Base-by-base conservation (phyloP, 2,888 invertebrate species). In the Tanytarsus gracilentus region DNA sequence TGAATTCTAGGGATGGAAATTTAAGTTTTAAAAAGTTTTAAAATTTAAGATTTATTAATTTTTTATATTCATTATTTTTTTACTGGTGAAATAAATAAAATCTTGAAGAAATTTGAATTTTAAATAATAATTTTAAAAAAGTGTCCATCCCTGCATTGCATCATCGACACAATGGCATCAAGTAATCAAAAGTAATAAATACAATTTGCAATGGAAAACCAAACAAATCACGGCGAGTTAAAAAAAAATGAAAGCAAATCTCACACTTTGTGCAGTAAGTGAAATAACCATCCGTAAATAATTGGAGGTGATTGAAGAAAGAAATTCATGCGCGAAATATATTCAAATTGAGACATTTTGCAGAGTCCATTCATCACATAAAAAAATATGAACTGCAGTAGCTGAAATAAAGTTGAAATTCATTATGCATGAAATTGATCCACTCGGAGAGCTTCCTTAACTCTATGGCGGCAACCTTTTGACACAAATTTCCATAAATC, bases 401-500 rank as follows among this genome's bases (percentile, higher is more conserved):
- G 16, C 14, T 14, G 33, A 33, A 33, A 33, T n/a, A 33, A 3
- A 33, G n/a, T n/a, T 36, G 36, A 36, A 36, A 36, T 36, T 14
- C 23, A 16, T 18, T 18, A 16, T 44, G 16, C 44, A 18, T 18
- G 44, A 44, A 36, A 36, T 36, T 36, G 36, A 36, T 36, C 14
- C 2, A 14, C 36, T 36, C 4, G 14, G 4, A 14, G 1, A 9
- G 11, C 44, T 40, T 40, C 40, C 40, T 40, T 40, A 14, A n/a
- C n/a, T n/a, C n/a, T n/a, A n/a, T n/a, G n/a, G n/a, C n/a, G n/a
- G 18, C 16, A 40, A 40, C 40, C 40, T 44, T 44, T 44, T 44
- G 44, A 44, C 44, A 44, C 44, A 44, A 44, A 44, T 44, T 44
- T 44, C 44, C 44, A 44, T 44, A 44, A 44, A 44, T 44, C 23